phyloP scores from a whole-genome alignment of 92 coral and sea anemone species.

The Paramuricea clavata region DNA sequence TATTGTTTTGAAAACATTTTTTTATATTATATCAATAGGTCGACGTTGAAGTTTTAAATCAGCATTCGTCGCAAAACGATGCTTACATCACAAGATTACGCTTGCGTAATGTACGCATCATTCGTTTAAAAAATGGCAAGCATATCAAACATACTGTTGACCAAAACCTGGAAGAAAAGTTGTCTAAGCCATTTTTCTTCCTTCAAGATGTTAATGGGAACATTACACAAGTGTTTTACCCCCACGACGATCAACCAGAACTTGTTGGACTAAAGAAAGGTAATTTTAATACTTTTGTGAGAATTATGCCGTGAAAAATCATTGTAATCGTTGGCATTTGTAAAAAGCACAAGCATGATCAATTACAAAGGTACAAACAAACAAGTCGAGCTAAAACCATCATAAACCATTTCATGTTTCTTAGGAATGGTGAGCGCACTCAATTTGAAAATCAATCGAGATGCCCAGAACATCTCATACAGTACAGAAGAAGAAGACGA shows the following conservation, averaged over 20 bases:
- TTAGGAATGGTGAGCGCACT: slow-evolving; percentile 41
- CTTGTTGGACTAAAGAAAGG: slow-evolving; percentile 86
- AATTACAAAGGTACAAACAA: too few relatives aligned
- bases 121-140: slow-evolving; percentile 69
- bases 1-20: too few relatives aligned
- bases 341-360: too few relatives aligned
- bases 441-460: slow-evolving; percentile 14
- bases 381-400: too few relatives aligned
- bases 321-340: too few relatives aligned
- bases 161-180: slow-evolving; percentile 83
- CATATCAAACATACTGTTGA: slow-evolving; percentile 82
- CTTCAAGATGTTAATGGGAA: slow-evolving; percentile 81
- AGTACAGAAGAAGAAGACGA: slow-evolving; percentile 80
- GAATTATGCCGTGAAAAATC: not conserved
- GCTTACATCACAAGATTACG: slow-evolving; percentile 22
- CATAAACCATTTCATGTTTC: not conserved
- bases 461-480: slow-evolving; percentile 20
- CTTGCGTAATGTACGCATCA: slow-evolving; percentile 83
- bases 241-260: slow-evolving; percentile 73
- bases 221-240: slow-evolving; percentile 69
- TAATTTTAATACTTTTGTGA: not conserved
- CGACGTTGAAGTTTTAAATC: slow-evolving; percentile 15
- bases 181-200: slow-evolving; percentile 90
- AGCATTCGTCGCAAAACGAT: not conserved
- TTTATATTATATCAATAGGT: too few relatives aligned